Percentiles rank a stretch among this genome's conserved stretches.
These are phyloP conservation scores for Platyura marginata DNA, from an alignment of 1,140 invertebrate species.

Conservation along the genomic window DNA sequence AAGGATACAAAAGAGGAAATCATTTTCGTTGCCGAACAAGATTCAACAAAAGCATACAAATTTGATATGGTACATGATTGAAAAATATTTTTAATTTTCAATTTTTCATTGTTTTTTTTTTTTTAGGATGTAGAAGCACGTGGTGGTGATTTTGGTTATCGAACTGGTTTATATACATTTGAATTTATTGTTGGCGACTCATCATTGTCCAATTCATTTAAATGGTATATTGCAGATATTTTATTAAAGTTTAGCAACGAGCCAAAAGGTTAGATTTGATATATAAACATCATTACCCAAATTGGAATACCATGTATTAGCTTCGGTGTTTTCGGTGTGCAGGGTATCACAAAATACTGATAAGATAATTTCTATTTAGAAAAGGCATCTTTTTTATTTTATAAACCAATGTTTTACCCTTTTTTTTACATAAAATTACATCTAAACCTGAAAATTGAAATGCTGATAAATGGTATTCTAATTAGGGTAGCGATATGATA, in stretches of 20 bases:
- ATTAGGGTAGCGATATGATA: too few relatives aligned
- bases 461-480: too few relatives aligned
- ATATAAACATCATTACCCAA: conserved; percentile 5
- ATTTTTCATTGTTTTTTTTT: conserved; percentile 10
- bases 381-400: too few relatives aligned
- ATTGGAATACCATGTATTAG: too few relatives aligned
- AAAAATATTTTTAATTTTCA: too few relatives aligned
- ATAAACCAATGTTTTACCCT: too few relatives aligned
- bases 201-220: conserved; percentile 71
- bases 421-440: too few relatives aligned
- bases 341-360: too few relatives aligned
- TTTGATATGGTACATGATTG: too few relatives aligned
- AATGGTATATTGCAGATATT: conserved; percentile 66
- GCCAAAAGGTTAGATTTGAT: conserved; percentile 12
- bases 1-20: conserved; percentile 56
- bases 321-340: too few relatives aligned
- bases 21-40: conserved; percentile 85
- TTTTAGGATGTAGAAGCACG: conserved; percentile 69
- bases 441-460: too few relatives aligned
- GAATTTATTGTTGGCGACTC: conserved; percentile 82
- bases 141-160: conserved; percentile 59
- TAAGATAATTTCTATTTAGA: too few relatives aligned
- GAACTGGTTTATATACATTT: conserved; percentile 64
- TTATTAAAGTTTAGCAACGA: conserved; percentile 53
- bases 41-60: conserved; percentile 64